Evolutionary conservation across 2,113 vertebrate genomes (phyloP).

Genomic region (Poeciliopsis retropinna): DNA sequence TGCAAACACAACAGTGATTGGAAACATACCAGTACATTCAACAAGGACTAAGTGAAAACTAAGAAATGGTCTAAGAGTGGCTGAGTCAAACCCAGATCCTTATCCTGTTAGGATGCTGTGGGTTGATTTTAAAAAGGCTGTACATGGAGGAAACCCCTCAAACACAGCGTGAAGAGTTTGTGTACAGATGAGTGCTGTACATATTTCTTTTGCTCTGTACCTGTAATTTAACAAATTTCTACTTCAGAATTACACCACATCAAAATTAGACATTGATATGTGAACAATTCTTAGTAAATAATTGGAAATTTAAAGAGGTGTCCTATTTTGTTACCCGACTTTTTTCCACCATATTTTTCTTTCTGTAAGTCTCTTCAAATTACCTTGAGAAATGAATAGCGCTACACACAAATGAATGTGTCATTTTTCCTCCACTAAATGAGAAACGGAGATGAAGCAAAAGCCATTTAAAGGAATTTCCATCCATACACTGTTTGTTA

Average conservation of each 20-base stretch:
- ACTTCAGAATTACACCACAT: background rate
- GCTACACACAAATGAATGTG: background rate
- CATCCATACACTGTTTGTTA: too few species aligned
- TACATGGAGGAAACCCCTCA: background rate
- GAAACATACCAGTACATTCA: too few species aligned
- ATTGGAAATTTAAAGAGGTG: background rate
- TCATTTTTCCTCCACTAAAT: background rate
- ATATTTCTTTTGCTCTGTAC: background rate
- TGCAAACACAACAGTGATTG: too few species aligned
- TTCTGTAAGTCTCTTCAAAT: background rate
- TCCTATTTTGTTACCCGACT: background rate
- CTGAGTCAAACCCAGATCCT: too few species aligned
- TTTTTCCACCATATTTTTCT: background rate
- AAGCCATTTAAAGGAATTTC: too few species aligned
- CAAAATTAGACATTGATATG: background rate
- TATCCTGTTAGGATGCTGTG: too few species aligned
- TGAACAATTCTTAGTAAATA: background rate
- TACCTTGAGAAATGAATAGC: background rate
- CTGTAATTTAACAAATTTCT: background rate
- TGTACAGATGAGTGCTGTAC: background rate
- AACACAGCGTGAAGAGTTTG: background rate
- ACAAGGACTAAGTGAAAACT: too few species aligned
- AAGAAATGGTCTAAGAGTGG: too few species aligned
- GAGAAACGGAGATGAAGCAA: too few species aligned
- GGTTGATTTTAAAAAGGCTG: background rate